phyloP scores from a whole-genome alignment of 2,113 vertebrate species.

The Varanus komodoensis region DNA sequence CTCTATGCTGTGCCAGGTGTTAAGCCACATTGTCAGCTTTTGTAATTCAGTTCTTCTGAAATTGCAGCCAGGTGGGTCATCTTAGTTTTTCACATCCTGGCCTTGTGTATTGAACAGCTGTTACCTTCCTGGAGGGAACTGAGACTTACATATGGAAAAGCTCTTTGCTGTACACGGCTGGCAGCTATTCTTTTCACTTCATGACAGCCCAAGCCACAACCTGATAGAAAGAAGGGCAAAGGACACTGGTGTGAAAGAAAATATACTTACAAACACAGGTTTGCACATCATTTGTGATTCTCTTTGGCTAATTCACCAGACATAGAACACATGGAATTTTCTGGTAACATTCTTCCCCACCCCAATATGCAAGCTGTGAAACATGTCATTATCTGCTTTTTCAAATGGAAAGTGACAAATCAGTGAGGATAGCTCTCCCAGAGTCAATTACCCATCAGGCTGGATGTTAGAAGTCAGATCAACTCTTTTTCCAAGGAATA shows the following conservation, averaged over 20 bases:
- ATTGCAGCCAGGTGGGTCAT: not conserved
- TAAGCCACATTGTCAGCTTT: not conserved
- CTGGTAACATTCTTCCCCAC: too few relatives aligned
- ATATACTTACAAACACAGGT: not conserved
- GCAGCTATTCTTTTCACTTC: not conserved
- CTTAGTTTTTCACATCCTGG: not conserved
- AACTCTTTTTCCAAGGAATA: not conserved
- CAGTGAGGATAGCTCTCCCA: not conserved
- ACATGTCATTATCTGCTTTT: not conserved
- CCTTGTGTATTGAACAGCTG: not conserved
- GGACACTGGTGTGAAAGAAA: not conserved
- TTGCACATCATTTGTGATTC: slow-evolving; percentile 1
- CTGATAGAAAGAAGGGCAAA: not conserved
- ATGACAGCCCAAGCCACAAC: not conserved
- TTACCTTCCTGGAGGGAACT: not conserved
- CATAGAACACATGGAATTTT: fast-evolving
- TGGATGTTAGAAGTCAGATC: not conserved
- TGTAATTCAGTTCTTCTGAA: not conserved
- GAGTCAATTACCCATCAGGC: not conserved
- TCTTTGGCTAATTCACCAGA: not conserved
- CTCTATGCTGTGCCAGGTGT: not conserved
- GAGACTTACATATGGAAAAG: fast-evolving
- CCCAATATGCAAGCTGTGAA: not conserved
- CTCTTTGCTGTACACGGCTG: not conserved
- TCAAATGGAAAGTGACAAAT: not conserved